phyloP scores from a whole-genome alignment of 2,797 vertebrate species.

The Enteromius afrohamiltoni region DNA sequence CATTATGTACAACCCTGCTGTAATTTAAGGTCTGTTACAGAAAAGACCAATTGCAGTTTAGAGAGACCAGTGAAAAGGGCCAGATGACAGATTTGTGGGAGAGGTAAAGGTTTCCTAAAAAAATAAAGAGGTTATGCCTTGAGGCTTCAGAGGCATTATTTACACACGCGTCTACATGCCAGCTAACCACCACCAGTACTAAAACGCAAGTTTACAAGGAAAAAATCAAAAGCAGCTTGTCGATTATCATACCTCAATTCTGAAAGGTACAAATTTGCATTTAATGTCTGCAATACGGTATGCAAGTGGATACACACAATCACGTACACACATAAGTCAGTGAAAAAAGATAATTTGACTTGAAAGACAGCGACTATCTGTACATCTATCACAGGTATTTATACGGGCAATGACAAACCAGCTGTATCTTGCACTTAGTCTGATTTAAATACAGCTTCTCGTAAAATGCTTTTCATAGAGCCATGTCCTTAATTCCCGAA shows the following conservation, averaged over 20 bases:
- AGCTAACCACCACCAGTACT: slow-evolving; percentile 14
- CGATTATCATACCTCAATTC: not conserved
- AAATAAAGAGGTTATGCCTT: slow-evolving; percentile 33
- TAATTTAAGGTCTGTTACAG: not conserved
- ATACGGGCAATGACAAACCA: slow-evolving; percentile 63
- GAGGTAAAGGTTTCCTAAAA: slow-evolving; percentile 7
- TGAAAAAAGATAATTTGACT: slow-evolving; percentile 61
- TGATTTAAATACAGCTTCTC: slow-evolving; percentile 44
- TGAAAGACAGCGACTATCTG: slow-evolving; percentile 58
- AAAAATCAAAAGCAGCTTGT: not conserved
- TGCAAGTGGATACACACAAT: slow-evolving; percentile 2
- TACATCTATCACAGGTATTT: slow-evolving; percentile 74
- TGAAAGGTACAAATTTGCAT: slow-evolving; percentile 11
- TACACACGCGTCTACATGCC: slow-evolving; percentile 14
- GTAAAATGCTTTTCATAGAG: slow-evolving; percentile 39
- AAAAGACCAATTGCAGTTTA: slow-evolving; percentile 27
- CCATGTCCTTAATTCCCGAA: slow-evolving; percentile 33
- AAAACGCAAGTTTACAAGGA: not conserved
- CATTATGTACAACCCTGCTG: not conserved
- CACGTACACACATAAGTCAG: slow-evolving; percentile 35
- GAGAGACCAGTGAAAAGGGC: slow-evolving; percentile 8
- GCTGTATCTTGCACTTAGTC: slow-evolving; percentile 68
- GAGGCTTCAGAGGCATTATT: slow-evolving; percentile 30
- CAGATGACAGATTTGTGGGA: slow-evolving; percentile 33
- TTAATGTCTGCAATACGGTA: not conserved